A percentile compares a stretch with the other conserved stretches of the same genome.
These are phyloP conservation scores for Apogon hyalosoma DNA, from an alignment of 2,797 vertebrate species.

Conservation along the genomic window DNA sequence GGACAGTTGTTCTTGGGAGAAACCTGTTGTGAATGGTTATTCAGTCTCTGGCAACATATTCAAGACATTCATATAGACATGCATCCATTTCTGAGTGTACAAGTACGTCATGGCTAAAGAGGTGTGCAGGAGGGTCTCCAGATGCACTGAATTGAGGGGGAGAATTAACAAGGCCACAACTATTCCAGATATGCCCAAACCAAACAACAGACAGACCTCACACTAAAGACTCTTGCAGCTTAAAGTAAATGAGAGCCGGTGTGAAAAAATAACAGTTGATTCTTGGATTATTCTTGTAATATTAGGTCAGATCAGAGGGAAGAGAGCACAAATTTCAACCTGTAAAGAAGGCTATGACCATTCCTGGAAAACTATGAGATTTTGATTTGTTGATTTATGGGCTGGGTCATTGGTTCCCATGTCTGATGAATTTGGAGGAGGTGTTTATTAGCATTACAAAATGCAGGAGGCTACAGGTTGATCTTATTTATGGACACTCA, in stretches of 20 bases:
- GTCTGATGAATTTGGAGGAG: conserved; percentile 47
- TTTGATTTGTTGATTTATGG: conserved; percentile 37
- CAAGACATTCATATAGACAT: neutral
- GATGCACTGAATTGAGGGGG: conserved; percentile 40
- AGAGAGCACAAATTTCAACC: neutral
- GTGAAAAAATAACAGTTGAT: conserved; percentile 12
- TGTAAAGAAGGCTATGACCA: conserved; percentile 11
- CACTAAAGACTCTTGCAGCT: conserved; percentile 25
- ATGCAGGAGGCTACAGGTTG: conserved; percentile 10
- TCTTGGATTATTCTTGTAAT: conserved; percentile 25
- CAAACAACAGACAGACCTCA: conserved; percentile 54
- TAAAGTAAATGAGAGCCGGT: conserved; percentile 32
- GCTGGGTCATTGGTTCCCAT: conserved; percentile 48
- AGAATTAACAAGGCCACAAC: conserved; percentile 61
- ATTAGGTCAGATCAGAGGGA: conserved; percentile 28
- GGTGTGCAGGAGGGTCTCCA: conserved; percentile 51
- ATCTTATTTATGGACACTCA: conserved; percentile 46
- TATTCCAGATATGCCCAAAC: conserved; percentile 62
- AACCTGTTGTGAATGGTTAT: neutral
- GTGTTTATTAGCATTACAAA: conserved; percentile 40
- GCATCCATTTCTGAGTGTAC: conserved; percentile 9
- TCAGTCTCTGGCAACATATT: neutral
- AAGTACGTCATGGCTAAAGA: conserved; percentile 5
- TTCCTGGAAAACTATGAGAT: conserved; percentile 33
- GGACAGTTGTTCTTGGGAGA: conserved; percentile 44